phyloP scores from a whole-genome alignment of 2,888 invertebrate species.

The Vandiemenella viatica region DNA sequence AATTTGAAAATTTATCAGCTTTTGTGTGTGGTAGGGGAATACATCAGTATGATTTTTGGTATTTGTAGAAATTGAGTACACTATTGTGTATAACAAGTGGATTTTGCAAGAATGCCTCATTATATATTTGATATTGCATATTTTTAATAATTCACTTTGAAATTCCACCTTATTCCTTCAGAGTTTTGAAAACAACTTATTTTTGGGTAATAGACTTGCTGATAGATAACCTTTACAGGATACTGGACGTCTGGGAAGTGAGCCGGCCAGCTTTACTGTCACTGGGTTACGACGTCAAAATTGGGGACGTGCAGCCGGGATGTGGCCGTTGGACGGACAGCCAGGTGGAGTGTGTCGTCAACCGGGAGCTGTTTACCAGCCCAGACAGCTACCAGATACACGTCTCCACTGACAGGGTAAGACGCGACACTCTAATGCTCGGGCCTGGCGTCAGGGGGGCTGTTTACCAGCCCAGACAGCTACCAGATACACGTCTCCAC shows the following conservation, averaged over 20 bases:
- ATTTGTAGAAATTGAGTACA: no score
- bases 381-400: slow-evolving; percentile 36
- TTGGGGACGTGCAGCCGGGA: slow-evolving; percentile 30
- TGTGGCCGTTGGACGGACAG: slow-evolving; percentile 28
- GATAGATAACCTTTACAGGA: slow-evolving; percentile 22
- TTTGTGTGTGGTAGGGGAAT: no score
- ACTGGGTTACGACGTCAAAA: slow-evolving; percentile 32
- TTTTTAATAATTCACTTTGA: no score
- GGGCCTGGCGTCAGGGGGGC: no score
- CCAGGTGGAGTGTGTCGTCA: slow-evolving; percentile 37
- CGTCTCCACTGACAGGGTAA: slow-evolving; percentile 32
- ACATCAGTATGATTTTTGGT: no score
- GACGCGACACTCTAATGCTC: slow-evolving; percentile 1
- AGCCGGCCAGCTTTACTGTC: slow-evolving; percentile 31
- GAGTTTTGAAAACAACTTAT: no score
- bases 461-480: slow-evolving; percentile 32
- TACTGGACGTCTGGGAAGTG: slow-evolving; percentile 36
- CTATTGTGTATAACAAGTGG: no score
- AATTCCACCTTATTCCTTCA: no score
- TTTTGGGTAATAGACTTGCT: no score
- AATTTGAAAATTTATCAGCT: no score
- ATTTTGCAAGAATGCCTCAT: no score
- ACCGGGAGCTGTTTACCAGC: slow-evolving; percentile 31
- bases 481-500: slow-evolving; percentile 37
- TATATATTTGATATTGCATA: no score